Evolutionary conservation across 92 coral and sea anemone genomes (phyloP).

Genomic region (Parazoanthus swiftii): DNA sequence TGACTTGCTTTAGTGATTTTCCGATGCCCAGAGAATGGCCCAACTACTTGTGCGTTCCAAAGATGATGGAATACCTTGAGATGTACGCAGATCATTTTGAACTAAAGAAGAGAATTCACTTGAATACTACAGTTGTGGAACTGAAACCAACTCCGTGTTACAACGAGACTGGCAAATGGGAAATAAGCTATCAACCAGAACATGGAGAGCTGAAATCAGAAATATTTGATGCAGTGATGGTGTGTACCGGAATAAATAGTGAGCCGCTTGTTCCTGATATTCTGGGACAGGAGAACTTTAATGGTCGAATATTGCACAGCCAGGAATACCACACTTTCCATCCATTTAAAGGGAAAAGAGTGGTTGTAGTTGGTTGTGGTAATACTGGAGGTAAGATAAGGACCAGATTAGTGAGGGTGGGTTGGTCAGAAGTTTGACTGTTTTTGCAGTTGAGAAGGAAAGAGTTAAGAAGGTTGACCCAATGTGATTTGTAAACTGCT

Average conservation of each 20-base stretch:
- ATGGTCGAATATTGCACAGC: conserved; percentile 83
- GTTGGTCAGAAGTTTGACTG: no score
- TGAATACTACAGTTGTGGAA: conserved; percentile 56
- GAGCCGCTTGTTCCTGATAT: conserved; percentile 59
- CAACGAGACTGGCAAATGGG: conserved; percentile 78
- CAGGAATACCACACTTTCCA: conserved; percentile 76
- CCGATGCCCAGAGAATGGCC: conserved; percentile 91
- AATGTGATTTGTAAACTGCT: no score
- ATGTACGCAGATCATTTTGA: conserved; percentile 74
- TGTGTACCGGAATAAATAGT: conserved; percentile 64
- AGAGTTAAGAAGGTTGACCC: no score
- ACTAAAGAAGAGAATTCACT: conserved; percentile 67
- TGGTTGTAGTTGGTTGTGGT: conserved; percentile 89
- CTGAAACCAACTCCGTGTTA: conserved; percentile 44
- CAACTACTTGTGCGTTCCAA: conserved; percentile 57
- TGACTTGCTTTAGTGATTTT: conserved; percentile 81
- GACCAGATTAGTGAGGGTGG: no score
- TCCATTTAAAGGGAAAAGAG: conserved; percentile 77
- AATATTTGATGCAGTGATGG: conserved; percentile 84
- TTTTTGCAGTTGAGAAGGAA: no score
- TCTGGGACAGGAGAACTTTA: conserved; percentile 72
- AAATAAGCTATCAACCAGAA: conserved; percentile 46
- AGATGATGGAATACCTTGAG: conserved; percentile 66
- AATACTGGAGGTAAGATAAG: conserved; percentile 78
- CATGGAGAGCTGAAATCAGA: conserved; percentile 44